Base-by-base conservation (phyloP, 2,797 vertebrate species). In the Acrocephalus scirpaceus region DNA sequence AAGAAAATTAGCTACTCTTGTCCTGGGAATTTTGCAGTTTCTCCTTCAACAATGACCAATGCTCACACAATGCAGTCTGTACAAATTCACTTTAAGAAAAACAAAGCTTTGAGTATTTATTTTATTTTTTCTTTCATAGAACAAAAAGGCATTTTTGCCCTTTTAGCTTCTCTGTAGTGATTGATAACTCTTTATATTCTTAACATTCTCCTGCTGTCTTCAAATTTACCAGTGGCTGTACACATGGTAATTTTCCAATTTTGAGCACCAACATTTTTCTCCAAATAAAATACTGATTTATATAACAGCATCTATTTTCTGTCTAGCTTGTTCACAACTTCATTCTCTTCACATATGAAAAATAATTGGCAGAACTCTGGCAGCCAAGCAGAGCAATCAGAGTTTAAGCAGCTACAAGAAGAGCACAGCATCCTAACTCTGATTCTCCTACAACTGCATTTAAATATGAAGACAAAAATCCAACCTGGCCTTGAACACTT, bases 181-280 rank as follows among this genome's bases (percentile, higher is more conserved):
- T 0, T n/a, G 23, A 6, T 15, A 53, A 22, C 34, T 69, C 4
- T 7, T 60, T 26, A 20, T 21, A 53, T 19, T 61, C 34, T 36
- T 54, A 48, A 38, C 5, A 42, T 60, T 75, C 54, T 70, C 53
- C 61, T 57, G 48, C 32, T 70, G 62, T 53, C 58, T 74, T 42
- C 14, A 18, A 36, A 26, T 76, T 47, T 16, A 25, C 11, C n/a
- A 7, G 4, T 10, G 16, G 36, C 17, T 78, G 13, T 34, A 57
- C n/a, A 5, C 8, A 20, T 10, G 2, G 14, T 0, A 32, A 6
- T 29, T 75, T 30, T 16, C 9, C 29, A n/a, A 3, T 40, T 3
- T 42, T 17, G 4, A 81, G 36, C 57, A 62, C 3, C 30, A 62
- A 36, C 16, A 11, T 21, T 74, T 40, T 76, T n/a, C 26, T 44